These are phyloP conservation scores for Manis pentadactyla DNA, from an alignment of 2,797 vertebrate genomes.

Conservation along the genomic window DNA sequence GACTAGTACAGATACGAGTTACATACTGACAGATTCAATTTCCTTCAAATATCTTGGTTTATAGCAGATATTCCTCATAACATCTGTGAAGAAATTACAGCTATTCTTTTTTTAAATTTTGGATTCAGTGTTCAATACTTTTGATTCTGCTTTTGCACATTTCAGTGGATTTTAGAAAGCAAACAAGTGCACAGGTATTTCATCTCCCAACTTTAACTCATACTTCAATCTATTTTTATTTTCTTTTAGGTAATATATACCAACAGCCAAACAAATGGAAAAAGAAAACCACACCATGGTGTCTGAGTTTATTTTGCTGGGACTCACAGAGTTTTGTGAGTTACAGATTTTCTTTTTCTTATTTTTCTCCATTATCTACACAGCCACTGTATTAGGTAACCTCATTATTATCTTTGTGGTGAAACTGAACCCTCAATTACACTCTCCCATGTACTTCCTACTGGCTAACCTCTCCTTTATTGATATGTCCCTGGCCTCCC, in stretches of 20 bases:
- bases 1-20: background rate
- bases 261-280: conserved; percentile 19
- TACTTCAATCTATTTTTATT: background rate
- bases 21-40: background rate
- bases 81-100: background rate
- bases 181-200: background rate
- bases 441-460: conserved; percentile 81
- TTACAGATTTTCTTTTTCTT: conserved; percentile 65
- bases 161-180: background rate
- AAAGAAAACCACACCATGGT: conserved; percentile 61
- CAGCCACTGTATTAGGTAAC: conserved; percentile 66
- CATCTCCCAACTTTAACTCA: background rate
- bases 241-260: conserved; percentile 40
- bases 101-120: background rate
- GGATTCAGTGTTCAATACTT: background rate
- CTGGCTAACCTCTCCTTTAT: conserved; percentile 78
- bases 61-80: background rate
- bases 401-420: conserved; percentile 75
- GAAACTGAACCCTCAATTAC: conserved; percentile 51
- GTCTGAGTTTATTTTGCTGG: conserved; percentile 78
- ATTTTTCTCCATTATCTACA: conserved; percentile 63
- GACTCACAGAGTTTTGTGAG: conserved; percentile 50
- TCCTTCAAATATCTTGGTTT: background rate
- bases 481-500: conserved; percentile 76
- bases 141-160: background rate